Evolutionary conservation across 1,140 invertebrate species (phyloP), one percentile per base, ranked within the genome.

Genomic region (Copidosoma floridanum): DNA sequence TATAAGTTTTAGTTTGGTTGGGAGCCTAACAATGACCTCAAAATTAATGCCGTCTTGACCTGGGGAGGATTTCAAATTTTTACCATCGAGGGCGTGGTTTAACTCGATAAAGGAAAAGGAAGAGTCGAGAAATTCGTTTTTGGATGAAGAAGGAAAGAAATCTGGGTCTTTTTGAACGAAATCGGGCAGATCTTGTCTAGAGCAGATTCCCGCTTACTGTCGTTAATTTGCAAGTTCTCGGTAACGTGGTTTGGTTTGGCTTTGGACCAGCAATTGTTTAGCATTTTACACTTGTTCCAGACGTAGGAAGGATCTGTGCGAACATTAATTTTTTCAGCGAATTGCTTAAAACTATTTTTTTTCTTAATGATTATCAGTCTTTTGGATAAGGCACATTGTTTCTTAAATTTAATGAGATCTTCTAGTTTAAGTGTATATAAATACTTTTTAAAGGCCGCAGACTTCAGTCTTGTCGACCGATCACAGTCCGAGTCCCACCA

Each of bases 361-460:
- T 57, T 14, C 47, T 66, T 66, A 11, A 50, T 57, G 50, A 63
- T 66, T 7, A 55, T 58, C 2, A 21, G 35, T 57, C 54, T 61
- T 48, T 57, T 66, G 0, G 46, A 32, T n/a, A 47, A 12, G 0
- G 61, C 56, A 0, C 11, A 10, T 63, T 63, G 38, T 61, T 1
- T 24, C 11, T 66, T 66, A 35, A 61, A 66, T 10, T 52, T 14
- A 12, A 65, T 59, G 1, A 44, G 20, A 14, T 63, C 60, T 3
- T 46, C 27, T 11, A 53, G 14, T 35, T 44, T 54, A n/a, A 37
- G 21, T 12, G 60, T 21, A 38, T 20, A 57, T 53, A 52, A 14
- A 60, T 61, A 66, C 57, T 63, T 64, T 46, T 63, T 66, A 14
- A 32, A 61, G n/a, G 27, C 38, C 1, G 57, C 55, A 41, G n/a